Evolutionary conservation across 2,113 vertebrate species (phyloP), one percentile per base, ranked within the genome.

Genomic region (Picathartes gymnocephalus): DNA sequence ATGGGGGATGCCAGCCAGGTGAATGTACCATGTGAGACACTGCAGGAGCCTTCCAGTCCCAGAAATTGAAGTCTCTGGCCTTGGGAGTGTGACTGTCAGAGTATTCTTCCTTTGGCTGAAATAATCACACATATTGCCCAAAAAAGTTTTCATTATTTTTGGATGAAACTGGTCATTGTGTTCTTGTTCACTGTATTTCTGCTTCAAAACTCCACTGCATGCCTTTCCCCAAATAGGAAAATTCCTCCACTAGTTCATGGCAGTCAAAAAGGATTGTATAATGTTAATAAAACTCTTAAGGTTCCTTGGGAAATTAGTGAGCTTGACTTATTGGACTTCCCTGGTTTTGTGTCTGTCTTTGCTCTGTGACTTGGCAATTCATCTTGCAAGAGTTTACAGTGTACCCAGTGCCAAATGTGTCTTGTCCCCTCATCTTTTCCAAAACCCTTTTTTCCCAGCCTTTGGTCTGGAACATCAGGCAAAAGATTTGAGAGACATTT

Each of bases 381-480:
- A 33, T 47, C 60, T 72, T 35, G 15, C 5, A 12, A 7, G 33
- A 13, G 12, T 62, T 81, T 31, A 6, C 22, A 51, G 24, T 7
- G 12, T 12, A 4, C 37, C 9, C 39, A 25, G 20, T 47, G 10
- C 30, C 0, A 0, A 51, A 16, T 27, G 30, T 40, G 4, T 22
- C 56, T 45, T 61, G 28, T 42, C 14, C 18, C 9, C 5, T 71
- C 35, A 10, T 39, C 33, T 40, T 68, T 62, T 62, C 44, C 35
- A 61, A 51, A 77, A 11, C 37, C 19, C 30, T 77, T 14, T 77
- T 21, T 22, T 68, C 23, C 47, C 11, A 44, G 9, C 17, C 19
- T 66, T 45, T 12, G 16, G 9, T 48, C 33, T 62, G 54, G 35
- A 42, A 33, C 37, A 7, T 50, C 18, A 45, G 58, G 28, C 13